A percentile compares a stretch with the other conserved stretches of the same genome.
Conservation (phyloP, 2,888 invertebrate species). For the Troglohyphantes excavatus region DNA sequence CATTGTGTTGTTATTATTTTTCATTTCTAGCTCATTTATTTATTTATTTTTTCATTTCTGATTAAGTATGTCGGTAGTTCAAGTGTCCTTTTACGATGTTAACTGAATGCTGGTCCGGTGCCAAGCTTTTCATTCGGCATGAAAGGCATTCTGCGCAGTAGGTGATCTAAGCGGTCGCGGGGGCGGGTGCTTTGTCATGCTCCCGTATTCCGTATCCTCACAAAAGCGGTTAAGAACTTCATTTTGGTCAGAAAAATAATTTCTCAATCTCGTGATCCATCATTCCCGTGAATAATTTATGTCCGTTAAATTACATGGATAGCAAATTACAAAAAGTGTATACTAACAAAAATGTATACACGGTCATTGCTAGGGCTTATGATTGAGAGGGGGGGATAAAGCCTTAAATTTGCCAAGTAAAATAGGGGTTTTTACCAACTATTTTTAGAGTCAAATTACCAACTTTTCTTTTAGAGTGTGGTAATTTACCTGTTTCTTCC, state of each 20-base stretch:
- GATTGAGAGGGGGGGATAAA: too few relatives aligned
- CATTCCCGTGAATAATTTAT: too few relatives aligned
- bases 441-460: too few relatives aligned
- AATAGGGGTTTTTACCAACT: too few relatives aligned
- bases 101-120: neutral
- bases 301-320: too few relatives aligned
- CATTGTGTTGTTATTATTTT: slow-evolving; percentile 17
- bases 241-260: neutral
- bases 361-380: too few relatives aligned
- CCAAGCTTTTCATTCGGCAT: neutral
- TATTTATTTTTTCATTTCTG: slow-evolving; percentile 5
- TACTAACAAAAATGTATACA: too few relatives aligned
- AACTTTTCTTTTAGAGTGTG: too few relatives aligned
- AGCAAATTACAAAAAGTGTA: too few relatives aligned
- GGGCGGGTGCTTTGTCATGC: neutral
- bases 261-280: neutral
- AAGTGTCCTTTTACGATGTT: slow-evolving; percentile 12
- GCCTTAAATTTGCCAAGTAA: too few relatives aligned
- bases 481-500: too few relatives aligned
- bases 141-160: neutral
- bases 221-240: neutral
- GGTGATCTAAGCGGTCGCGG: neutral
- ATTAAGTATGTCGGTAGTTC: neutral
- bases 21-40: neutral
- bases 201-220: neutral